Evolutionary conservation across 2,113 vertebrate genomes (phyloP).

Genomic region (human (Homo sapiens)): GRCh38 chr14:41440001-41440500

Average conservation of each 20-base stretch:
- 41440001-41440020: not conserved
- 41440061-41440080: not conserved
- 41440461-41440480: not conserved
- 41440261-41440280: not conserved
- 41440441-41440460: not conserved
- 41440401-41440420: not conserved
- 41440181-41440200: not conserved
- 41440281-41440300: not conserved
- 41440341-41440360: not conserved
- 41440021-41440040: not conserved
- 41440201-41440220: not conserved
- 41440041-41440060: not conserved
- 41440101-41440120: not conserved
- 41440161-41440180: not conserved
- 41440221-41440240: not conserved
- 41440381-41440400: not conserved
- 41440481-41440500: not conserved
- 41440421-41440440: not conserved
- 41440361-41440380: not conserved
- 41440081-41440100: not conserved
- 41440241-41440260: not conserved
- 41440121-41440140: not conserved
- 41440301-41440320: not conserved
- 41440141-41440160: not conserved
- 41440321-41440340: not conserved